Evolutionary conservation across 2,888 invertebrate genomes (phyloP).

Genomic region (Neria commutata): DNA sequence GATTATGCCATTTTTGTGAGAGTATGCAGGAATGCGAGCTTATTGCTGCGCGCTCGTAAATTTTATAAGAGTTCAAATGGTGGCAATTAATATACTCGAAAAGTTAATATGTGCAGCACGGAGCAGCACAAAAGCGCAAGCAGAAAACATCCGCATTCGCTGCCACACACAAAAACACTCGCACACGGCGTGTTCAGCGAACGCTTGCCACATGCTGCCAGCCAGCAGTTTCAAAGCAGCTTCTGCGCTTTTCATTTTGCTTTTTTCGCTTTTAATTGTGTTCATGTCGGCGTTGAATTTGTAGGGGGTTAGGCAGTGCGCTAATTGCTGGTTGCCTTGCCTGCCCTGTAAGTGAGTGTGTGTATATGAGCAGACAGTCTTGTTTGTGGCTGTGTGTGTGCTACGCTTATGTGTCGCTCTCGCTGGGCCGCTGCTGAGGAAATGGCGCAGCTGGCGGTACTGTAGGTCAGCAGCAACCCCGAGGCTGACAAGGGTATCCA

Average conservation of each 20-base stretch:
- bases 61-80: slow-evolving; percentile 60
- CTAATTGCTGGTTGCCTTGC: background rate
- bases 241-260: slow-evolving; percentile 13
- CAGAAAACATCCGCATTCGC: background rate
- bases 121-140: background rate
- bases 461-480: no score
- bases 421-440: no score
- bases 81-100: slow-evolving; percentile 58
- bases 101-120: slow-evolving; percentile 42
- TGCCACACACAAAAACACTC: background rate
- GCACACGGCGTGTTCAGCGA: background rate
- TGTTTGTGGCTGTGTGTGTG: no score
- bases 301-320: background rate
- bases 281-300: slow-evolving; percentile 5
- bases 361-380: no score
- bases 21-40: no score
- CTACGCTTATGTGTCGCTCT: no score
- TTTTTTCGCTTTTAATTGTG: slow-evolving; percentile 6
- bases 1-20: no score
- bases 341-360: no score
- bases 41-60: slow-evolving; percentile 46
- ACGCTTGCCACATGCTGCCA: background rate
- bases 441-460: no score
- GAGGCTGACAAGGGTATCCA: no score
- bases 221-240: background rate